Percentiles rank a stretch among this genome's conserved stretches.
phyloP scores from a whole-genome alignment of 2,113 vertebrate genomes.

The Ameiurus melas region DNA sequence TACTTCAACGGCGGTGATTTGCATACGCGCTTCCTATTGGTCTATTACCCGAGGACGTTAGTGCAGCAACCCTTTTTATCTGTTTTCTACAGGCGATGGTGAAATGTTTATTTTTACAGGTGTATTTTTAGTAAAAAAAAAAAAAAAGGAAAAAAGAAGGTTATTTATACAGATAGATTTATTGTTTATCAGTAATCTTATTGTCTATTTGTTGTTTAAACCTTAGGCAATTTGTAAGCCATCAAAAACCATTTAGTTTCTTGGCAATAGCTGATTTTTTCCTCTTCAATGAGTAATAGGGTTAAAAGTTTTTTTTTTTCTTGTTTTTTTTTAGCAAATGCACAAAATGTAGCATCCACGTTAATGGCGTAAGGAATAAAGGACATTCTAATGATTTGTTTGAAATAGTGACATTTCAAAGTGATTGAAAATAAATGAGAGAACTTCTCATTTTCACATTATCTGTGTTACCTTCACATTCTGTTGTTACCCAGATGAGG shows the following conservation, averaged over 20 bases:
- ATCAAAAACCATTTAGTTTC: background rate
- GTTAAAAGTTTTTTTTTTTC: too few relatives aligned
- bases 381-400: background rate
- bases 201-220: background rate
- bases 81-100: background rate
- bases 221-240: background rate
- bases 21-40: slow-evolving; percentile 26
- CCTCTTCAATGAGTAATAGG: background rate
- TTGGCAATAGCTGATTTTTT: background rate
- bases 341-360: background rate
- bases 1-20: background rate
- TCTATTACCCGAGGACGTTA: background rate
- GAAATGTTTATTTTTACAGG: background rate
- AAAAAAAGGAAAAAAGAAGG: background rate
- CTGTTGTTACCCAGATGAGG: too few relatives aligned
- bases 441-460: too few relatives aligned
- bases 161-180: background rate
- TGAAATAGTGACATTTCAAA: too few relatives aligned
- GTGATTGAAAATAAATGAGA: background rate
- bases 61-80: background rate
- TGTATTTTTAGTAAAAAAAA: background rate
- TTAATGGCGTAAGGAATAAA: background rate
- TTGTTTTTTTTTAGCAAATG: background rate
- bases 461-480: too few relatives aligned
- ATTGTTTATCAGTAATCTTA: background rate